These are phyloP conservation scores for Cataglyphis cursor DNA, from an alignment of 2,888 invertebrate genomes.

Conservation along the genomic window DNA sequence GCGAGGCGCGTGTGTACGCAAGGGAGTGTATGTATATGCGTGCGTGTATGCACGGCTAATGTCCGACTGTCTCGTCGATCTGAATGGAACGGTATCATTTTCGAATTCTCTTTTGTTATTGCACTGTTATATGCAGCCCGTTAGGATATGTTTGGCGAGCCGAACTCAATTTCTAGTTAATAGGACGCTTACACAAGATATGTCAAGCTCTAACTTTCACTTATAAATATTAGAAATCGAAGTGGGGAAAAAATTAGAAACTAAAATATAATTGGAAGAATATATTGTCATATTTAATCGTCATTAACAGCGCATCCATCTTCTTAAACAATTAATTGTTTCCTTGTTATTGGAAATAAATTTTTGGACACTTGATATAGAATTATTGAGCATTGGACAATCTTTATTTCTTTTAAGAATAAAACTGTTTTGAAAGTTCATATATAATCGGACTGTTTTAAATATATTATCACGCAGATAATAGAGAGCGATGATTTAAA, in stretches of 20 bases:
- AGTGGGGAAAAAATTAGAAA: slow-evolving; percentile 9
- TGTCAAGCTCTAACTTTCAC: slow-evolving; percentile 17
- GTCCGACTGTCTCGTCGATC: slow-evolving; percentile 27
- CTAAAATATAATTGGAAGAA: not conserved
- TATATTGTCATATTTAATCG: not conserved
- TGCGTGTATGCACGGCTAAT: slow-evolving; percentile 16
- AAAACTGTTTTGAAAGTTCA: not conserved
- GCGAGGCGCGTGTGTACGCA: slow-evolving; percentile 51
- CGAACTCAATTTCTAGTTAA: slow-evolving; percentile 40
- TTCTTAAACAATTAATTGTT: not conserved
- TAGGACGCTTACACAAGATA: not conserved
- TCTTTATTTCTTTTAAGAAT: not conserved
- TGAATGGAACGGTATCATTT: slow-evolving; percentile 52
- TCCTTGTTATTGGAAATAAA: not conserved
- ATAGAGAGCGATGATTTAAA: not conserved
- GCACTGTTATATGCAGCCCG: slow-evolving; percentile 20
- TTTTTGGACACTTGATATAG: not conserved
- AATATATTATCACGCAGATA: not conserved
- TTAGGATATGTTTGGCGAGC: slow-evolving; percentile 7
- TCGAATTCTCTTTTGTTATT: slow-evolving; percentile 47
- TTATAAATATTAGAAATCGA: slow-evolving; percentile 43
- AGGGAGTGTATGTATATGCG: slow-evolving; percentile 17
- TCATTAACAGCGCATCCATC: not conserved
- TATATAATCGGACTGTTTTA: not conserved
- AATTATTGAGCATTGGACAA: not conserved